Percentiles rank a stretch among this genome's conserved stretches.
Conservation (phyloP, 2,888 invertebrate genomes). For the Drosophila vallismaia region DNA sequence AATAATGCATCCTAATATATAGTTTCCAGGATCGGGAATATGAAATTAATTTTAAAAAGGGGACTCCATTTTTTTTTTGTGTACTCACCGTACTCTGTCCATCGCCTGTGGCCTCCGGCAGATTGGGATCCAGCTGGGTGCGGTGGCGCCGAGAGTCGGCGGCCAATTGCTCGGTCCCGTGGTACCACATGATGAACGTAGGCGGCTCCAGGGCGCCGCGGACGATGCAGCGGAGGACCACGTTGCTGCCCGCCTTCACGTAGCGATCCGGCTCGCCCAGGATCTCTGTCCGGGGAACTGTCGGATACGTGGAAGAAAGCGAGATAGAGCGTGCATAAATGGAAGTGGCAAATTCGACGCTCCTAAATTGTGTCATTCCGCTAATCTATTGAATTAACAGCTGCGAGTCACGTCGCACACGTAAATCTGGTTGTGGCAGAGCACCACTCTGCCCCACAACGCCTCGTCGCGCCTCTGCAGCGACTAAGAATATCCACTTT, state of each 20-base stretch:
- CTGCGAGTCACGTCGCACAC: slow-evolving; percentile 74
- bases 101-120: slow-evolving; percentile 81
- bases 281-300: slow-evolving; percentile 96
- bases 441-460: slow-evolving; percentile 34
- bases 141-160: slow-evolving; percentile 83
- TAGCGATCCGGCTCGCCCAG: slow-evolving; percentile 94
- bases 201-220: slow-evolving; percentile 95
- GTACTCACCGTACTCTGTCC: slow-evolving; percentile 83
- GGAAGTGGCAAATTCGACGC: slow-evolving; percentile 38
- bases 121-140: slow-evolving; percentile 83
- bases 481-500: slow-evolving; percentile 65
- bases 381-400: slow-evolving; percentile 80
- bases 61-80: neutral
- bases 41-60: no score
- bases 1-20: neutral
- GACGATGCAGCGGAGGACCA: slow-evolving; percentile 94
- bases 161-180: slow-evolving; percentile 84
- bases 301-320: slow-evolving; percentile 54
- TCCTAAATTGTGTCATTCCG: slow-evolving; percentile 70
- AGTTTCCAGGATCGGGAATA: neutral
- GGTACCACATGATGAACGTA: slow-evolving; percentile 97
- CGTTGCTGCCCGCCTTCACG: slow-evolving; percentile 95
- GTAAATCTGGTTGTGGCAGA: slow-evolving; percentile 62
- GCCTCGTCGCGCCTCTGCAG: slow-evolving; percentile 7
- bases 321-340: slow-evolving; percentile 15